phyloP scores from a whole-genome alignment of 2,888 invertebrate species.

The Nezara viridula region DNA sequence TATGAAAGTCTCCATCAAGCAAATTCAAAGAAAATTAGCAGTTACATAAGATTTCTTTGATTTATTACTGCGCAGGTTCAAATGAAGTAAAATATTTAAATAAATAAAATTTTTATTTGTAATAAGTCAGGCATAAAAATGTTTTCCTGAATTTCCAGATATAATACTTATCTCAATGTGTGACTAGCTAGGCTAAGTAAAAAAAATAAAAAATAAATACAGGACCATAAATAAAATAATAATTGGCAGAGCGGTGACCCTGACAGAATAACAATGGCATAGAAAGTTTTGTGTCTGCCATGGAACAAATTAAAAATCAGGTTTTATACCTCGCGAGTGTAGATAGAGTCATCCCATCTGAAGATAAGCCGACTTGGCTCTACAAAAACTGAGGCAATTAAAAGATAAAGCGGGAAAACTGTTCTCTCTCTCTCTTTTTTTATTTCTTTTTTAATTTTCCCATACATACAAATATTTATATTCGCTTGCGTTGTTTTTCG shows the following conservation, averaged over 20 bases:
- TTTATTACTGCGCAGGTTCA: too few relatives aligned
- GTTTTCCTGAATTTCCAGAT: too few relatives aligned
- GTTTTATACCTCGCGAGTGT: slow-evolving; percentile 3
- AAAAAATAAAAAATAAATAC: neutral
- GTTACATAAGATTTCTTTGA: too few relatives aligned
- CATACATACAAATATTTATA: slow-evolving; percentile 43
- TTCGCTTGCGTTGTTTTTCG: neutral
- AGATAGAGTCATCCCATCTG: slow-evolving; percentile 52
- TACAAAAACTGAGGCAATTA: slow-evolving; percentile 39
- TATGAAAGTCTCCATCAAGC: too few relatives aligned
- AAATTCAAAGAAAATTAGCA: too few relatives aligned
- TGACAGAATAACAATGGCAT: slow-evolving; percentile 33
- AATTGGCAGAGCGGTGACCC: neutral
- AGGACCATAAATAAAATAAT: neutral
- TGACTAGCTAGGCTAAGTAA: too few relatives aligned
- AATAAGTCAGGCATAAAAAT: too few relatives aligned
- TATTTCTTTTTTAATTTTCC: slow-evolving; percentile 1
- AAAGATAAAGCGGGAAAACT: slow-evolving; percentile 17
- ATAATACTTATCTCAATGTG: too few relatives aligned
- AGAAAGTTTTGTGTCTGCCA: neutral
- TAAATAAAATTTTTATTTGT: too few relatives aligned
- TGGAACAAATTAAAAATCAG: slow-evolving; percentile 54
- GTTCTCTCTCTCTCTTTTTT: neutral
- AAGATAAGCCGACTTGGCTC: slow-evolving; percentile 44
- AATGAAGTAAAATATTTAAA: too few relatives aligned